Evolutionary conservation across 2,113 vertebrate genomes (phyloP).

Genomic region (Thamnophis sirtalis): DNA sequence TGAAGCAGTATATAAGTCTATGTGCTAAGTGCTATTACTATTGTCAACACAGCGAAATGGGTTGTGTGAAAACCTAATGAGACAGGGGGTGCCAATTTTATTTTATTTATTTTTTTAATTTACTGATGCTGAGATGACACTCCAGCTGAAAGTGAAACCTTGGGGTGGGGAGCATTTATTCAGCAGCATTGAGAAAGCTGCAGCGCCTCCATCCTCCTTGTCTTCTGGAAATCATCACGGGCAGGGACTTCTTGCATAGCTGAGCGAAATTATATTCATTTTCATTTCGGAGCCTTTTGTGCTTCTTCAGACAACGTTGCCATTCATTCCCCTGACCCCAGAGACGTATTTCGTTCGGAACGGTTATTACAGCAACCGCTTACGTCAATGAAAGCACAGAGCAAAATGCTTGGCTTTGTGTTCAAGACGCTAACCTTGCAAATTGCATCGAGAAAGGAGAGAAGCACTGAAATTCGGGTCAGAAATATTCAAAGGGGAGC

Average conservation of each 20-base stretch:
- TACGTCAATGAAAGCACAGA: background rate
- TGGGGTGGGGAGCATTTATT: background rate
- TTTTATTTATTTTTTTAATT: background rate
- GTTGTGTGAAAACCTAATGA: background rate
- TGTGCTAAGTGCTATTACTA: too few species aligned
- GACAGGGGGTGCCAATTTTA: background rate
- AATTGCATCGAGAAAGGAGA: background rate
- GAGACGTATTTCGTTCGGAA: background rate
- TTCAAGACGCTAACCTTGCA: background rate
- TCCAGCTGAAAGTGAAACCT: background rate
- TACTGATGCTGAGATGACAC: background rate
- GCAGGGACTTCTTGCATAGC: background rate
- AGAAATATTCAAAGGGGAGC: conserved; percentile 12
- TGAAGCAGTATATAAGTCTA: too few species aligned
- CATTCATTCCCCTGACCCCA: background rate
- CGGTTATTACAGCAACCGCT: background rate
- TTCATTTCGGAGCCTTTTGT: background rate
- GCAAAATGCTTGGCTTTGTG: background rate
- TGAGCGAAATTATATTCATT: background rate
- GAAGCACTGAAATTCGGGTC: background rate
- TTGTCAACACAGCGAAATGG: background rate
- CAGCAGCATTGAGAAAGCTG: background rate
- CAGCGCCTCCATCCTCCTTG: background rate
- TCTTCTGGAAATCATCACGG: background rate
- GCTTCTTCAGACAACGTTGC: background rate